phyloP scores from a whole-genome alignment of 2,797 vertebrate genomes.

The Xenopus petersii region DNA sequence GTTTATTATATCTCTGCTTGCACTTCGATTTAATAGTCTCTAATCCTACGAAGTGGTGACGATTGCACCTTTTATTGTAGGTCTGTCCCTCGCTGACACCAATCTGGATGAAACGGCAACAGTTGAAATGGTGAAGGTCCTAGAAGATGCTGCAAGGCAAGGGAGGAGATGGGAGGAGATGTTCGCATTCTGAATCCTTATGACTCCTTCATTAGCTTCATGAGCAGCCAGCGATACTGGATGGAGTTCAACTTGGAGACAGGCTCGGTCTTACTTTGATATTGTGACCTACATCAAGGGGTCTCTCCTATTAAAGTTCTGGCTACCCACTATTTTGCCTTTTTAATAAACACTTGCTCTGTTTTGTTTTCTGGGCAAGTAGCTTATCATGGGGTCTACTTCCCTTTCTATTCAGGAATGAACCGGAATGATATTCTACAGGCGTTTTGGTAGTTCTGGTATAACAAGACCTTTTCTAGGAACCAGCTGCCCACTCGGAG shows the following conservation, averaged over 20 bases:
- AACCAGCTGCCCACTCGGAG: not conserved
- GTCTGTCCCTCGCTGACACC: constrained; percentile 87
- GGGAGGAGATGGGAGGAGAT: constrained; percentile 83
- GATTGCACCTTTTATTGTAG: constrained; percentile 58
- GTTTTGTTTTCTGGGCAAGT: too few relatives aligned
- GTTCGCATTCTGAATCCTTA: constrained; percentile 83
- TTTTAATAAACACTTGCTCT: too few relatives aligned
- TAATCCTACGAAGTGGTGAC: too few relatives aligned
- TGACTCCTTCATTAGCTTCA: constrained; percentile 86
- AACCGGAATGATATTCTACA: not conserved
- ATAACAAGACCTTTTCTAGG: not conserved
- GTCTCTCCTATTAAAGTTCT: too few relatives aligned
- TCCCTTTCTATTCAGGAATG: not conserved
- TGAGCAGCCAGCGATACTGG: constrained; percentile 73
- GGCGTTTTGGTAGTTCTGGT: not conserved
- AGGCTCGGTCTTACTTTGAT: too few relatives aligned
- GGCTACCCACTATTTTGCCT: too few relatives aligned
- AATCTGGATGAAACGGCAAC: constrained; percentile 80
- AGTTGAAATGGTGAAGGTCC: constrained; percentile 78
- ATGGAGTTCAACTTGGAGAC: too few relatives aligned
- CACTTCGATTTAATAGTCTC: too few relatives aligned
- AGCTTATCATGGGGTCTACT: too few relatives aligned
- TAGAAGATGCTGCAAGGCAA: constrained; percentile 76
- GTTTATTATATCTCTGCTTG: too few relatives aligned
- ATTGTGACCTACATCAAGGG: too few relatives aligned